Evolutionary conservation across 2,113 vertebrate species (phyloP).

Genomic region (Bothrops jararaca): DNA sequence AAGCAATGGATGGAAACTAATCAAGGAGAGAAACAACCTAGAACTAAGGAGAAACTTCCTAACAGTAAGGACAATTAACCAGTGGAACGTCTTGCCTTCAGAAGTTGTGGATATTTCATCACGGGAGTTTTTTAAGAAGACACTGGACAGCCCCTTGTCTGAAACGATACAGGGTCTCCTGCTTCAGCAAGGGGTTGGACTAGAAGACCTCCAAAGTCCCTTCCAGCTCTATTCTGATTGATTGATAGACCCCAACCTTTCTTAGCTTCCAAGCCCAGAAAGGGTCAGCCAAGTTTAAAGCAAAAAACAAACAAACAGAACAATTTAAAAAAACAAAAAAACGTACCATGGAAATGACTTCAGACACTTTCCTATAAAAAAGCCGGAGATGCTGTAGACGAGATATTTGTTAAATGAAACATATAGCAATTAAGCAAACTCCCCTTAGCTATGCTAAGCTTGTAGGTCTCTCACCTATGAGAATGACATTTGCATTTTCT

Average conservation of each 20-base stretch:
- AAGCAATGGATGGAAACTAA: too few species aligned
- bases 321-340: not conserved
- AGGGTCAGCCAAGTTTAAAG: not conserved
- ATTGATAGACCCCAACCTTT: not conserved
- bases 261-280: not conserved
- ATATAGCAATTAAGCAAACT: not conserved
- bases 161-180: too few species aligned
- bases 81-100: too few species aligned
- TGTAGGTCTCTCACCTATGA: not conserved
- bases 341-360: not conserved
- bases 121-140: too few species aligned
- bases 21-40: too few species aligned
- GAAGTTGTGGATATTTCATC: too few species aligned
- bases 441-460: not conserved
- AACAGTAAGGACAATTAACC: too few species aligned
- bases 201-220: too few species aligned
- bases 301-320: not conserved
- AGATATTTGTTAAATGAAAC: not conserved
- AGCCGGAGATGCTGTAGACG: not conserved
- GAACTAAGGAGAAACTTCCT: too few species aligned
- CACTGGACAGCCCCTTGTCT: too few species aligned
- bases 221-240: too few species aligned
- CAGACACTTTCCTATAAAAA: not conserved
- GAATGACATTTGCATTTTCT: not conserved
- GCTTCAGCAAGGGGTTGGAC: too few species aligned